Evolutionary conservation across 2,113 vertebrate species (phyloP), one percentile per base, ranked within the genome.

Genomic region (Eurypyga helias): DNA sequence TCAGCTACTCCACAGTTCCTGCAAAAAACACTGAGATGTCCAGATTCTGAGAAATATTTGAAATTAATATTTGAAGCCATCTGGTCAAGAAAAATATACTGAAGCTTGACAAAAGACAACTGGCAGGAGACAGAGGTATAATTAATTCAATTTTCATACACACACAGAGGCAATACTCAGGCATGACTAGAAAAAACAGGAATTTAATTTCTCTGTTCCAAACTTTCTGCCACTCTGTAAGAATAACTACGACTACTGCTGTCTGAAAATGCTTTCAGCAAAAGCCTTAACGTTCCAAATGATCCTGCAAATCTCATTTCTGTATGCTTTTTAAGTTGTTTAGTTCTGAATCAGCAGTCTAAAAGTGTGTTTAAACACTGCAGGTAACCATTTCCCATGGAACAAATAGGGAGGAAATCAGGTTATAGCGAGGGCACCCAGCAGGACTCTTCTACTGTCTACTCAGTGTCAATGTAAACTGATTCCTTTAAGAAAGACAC

Each of bases 371-470:
- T 98, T 98, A 98, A 98, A 97, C 95, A 96, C 97, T 97, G 96
- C 95, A 98, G 97, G 98, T 97, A 97, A 98, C 97, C 83, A 94
- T 98, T 98, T 98, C 92, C 97, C 98, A 98, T 96, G 97, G 98
- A 98, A 98, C 97, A 98, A 98, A 98, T 69, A 97, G 88, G 96
- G 98, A 97, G 95, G 95, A 98, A 99, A 99, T 98, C 98, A 98
- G 98, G 98, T 99, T 98, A 99, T 76, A 94, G 97, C 16, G 87
- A 98, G 91, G 97, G 97, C 97, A 98, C 98, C 96, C 98, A 98
- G 98, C 98, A 98, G 98, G 98, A 98, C 95, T 98, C 88, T 97
- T 93, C 97, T 91, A 71, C 97, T 98, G 96, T 98, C 98, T 98
- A 95, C 97, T 98, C 98, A 92, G 98, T 98, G 98, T 98, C 98